Evolutionary conservation across 2,113 vertebrate species (phyloP), one percentile per base, ranked within the genome.

Genomic region (Pipra filicauda): DNA sequence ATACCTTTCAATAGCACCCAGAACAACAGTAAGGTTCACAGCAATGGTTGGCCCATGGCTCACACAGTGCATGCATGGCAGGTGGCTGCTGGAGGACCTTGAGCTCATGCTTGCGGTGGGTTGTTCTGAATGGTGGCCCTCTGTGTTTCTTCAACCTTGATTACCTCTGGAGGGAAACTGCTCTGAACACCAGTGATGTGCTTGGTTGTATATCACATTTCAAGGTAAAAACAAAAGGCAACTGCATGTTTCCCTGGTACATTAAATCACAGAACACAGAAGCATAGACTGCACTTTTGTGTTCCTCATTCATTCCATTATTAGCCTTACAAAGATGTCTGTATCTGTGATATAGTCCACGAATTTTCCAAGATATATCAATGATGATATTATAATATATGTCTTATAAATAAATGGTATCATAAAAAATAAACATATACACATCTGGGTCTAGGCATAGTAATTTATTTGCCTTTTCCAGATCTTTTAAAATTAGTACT

Each of bases 21-120:
- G 41, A 66, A 22, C 9, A 41, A 39, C 44, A 20, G 21, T 3
- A 23, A 64, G 28, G 48, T 23, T 64, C 1, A 3, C 33, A 31
- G 13, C 52, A n/a, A 10, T 1, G 13, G 18, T 3, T 57, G 62
- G 51, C 21, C 55, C 3, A 0, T 22, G 23, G 44, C 11, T 27
- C 24, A 39, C 12, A 62, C 12, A 12, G 23, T 28, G 12, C 7
- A 12, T 33, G 22, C 5, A 4, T 20, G 26, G 20, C 33, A 83
- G 39, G 35, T 72, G 71, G 23, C 44, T 59, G 59, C 28, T 82
- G 52, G 18, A 67, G 35, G 20, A 80, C 24, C 27, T 39, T 12
- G 33, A 39, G 51, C 26, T 59, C 55, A 27, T 0, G 0, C 15
- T 57, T 44, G 37, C 20, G 11, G 5, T 61, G 49, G 80, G 16